Evolutionary conservation across 2,888 invertebrate genomes (phyloP), one percentile per base, ranked within the genome.

Genomic region (Argyresthia goedartella): DNA sequence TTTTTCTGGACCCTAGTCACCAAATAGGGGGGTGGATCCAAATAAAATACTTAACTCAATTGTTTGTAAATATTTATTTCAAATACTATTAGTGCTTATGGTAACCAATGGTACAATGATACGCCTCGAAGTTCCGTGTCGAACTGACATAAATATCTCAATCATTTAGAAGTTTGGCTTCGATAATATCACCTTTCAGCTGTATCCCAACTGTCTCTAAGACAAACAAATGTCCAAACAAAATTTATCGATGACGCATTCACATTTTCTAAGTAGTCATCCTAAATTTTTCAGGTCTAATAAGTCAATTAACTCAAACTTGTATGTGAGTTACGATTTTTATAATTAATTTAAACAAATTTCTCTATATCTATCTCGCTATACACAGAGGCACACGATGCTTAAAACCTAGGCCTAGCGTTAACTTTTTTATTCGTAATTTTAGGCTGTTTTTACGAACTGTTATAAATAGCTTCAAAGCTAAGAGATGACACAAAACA

Each of bases 51-150:
- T 44, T 50, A 33, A 53, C 65, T 76, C 71, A 76, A 33, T 48
- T 16, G n/a, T 48, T 76, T 85, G 85, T 86, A 86, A 85, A 86
- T 86, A 86, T 86, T 80, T 85, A 86, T 84, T 86, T 85, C 80
- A 82, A 85, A 81, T 85, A 85, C 81, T 81, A 81, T 77, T 71
- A 74, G 76, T 75, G 77, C 76, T 84, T 84, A 85, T 82, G 86
- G 86, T 86, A 86, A 86, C 86, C 84, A 85, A 85, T 84, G 79
- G 82, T 85, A 84, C 82, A 84, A 76, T 79, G 72, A 75, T 73
- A 73, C 74, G 72, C 71, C 74, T 70, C 25, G 25, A 25, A 25
- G 6, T 25, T 6, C 25, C 25, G 25, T 25, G 25, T 25, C 25
- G 25, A 25, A 25, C 25, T 25, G 3, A 25, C 25, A 25, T 25